Evolutionary conservation across 2,797 vertebrate genomes (phyloP).

Genomic region (Myotis pilosus): DNA sequence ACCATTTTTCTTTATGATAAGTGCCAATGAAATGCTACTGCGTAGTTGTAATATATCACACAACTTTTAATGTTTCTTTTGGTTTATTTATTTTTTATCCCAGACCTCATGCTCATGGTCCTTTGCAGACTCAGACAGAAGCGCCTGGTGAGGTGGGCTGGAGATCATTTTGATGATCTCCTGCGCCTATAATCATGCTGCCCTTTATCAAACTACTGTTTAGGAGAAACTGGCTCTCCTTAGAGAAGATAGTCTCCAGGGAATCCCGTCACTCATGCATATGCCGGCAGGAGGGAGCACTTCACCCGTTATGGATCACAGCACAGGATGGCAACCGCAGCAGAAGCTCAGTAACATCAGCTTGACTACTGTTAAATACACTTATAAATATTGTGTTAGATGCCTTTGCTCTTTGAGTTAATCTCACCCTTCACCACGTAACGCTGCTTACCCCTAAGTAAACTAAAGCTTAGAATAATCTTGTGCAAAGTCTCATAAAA

Average conservation of each 20-base stretch:
- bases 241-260: neutral
- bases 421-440: neutral
- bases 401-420: neutral
- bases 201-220: neutral
- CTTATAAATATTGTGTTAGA: neutral
- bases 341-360: neutral
- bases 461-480: neutral
- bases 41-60: neutral
- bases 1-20: neutral
- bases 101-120: neutral
- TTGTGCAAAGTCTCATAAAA: neutral
- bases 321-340: neutral
- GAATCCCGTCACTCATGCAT: neutral
- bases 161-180: neutral
- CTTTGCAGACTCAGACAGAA: neutral
- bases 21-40: neutral
- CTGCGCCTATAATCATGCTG: neutral
- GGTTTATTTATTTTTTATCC: neutral
- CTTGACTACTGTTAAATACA: neutral
- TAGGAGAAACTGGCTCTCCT: neutral
- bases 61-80: neutral
- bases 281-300: neutral
- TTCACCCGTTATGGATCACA: neutral
- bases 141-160: fast-evolving
- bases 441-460: neutral